Evolutionary conservation across 64 coral and sea anemone species (phyloP).

Genomic region (Orbicella faveolata): DNA sequence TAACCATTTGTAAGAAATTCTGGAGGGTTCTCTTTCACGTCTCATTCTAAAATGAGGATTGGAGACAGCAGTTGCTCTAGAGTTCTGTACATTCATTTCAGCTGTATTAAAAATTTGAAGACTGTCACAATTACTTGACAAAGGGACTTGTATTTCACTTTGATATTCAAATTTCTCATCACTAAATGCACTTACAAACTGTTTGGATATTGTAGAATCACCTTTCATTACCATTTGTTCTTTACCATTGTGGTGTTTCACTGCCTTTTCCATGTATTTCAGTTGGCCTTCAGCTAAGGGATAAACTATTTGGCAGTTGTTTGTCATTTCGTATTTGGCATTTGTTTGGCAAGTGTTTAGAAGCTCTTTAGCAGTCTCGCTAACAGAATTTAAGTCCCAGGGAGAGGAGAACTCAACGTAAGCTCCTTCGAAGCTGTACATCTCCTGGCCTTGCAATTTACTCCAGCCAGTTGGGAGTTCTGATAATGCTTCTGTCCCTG

Average conservation of each 20-base stretch:
- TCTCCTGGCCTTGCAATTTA: not conserved
- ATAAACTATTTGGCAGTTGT: slow-evolving; percentile 7
- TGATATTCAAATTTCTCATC: not conserved
- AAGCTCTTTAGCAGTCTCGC: slow-evolving; percentile 8
- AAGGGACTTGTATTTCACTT: not conserved
- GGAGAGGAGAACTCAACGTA: slow-evolving; percentile 10
- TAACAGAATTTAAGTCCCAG: slow-evolving; percentile 22
- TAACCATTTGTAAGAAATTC: slow-evolving; percentile 42
- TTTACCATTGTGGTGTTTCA: not conserved
- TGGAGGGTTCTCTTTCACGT: slow-evolving; percentile 35
- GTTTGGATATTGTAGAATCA: not conserved
- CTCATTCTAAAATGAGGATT: slow-evolving; percentile 31
- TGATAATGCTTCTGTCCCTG: not conserved
- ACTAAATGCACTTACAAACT: not conserved
- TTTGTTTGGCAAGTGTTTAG: slow-evolving; percentile 17
- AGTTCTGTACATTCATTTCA: slow-evolving; percentile 16
- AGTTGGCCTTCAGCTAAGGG: not conserved
- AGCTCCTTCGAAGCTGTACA: not conserved
- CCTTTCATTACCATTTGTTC: slow-evolving; percentile 1
- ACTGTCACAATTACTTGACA: not conserved
- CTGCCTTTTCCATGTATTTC: not conserved
- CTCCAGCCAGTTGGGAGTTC: not conserved
- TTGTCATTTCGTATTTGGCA: not conserved
- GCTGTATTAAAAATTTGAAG: not conserved
- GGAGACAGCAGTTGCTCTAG: slow-evolving; percentile 3